These are phyloP conservation scores for Schizothorax lantsangensis DNA, from an alignment of 2,797 vertebrate genomes.

Conservation along the genomic window DNA sequence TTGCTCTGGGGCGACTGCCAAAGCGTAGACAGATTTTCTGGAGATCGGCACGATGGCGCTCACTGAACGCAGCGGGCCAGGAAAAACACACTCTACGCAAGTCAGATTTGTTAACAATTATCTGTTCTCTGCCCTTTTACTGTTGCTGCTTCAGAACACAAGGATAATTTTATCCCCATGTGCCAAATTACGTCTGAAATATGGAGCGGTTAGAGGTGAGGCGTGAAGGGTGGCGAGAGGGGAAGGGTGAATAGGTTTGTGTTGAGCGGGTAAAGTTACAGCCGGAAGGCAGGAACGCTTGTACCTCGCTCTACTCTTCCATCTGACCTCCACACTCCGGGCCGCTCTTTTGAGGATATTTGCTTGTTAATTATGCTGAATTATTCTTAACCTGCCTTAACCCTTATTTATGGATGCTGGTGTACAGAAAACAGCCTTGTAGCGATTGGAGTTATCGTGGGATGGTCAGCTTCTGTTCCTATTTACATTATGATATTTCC, in stretches of 20 bases:
- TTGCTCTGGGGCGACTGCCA: slow-evolving; percentile 65
- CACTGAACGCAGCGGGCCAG: slow-evolving; percentile 59
- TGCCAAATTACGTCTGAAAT: slow-evolving; percentile 48
- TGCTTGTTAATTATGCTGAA: slow-evolving; percentile 19
- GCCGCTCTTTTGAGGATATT: neutral
- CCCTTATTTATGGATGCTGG: neutral
- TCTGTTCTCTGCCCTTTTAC: slow-evolving; percentile 39
- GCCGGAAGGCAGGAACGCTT: neutral
- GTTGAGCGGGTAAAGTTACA: neutral
- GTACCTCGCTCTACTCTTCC: neutral
- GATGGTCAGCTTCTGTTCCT: neutral
- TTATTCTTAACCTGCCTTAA: slow-evolving; percentile 12
- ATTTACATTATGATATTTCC: neutral
- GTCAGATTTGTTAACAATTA: slow-evolving; percentile 63
- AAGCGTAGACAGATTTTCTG: slow-evolving; percentile 64
- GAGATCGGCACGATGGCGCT: slow-evolving; percentile 53
- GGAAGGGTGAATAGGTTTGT: slow-evolving; percentile 2
- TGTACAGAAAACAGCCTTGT: neutral
- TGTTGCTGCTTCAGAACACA: slow-evolving; percentile 1
- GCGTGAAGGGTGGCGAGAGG: slow-evolving; percentile 1
- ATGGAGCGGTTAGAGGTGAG: slow-evolving; percentile 34
- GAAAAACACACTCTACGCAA: slow-evolving; percentile 60
- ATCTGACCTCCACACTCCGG: slow-evolving; percentile 14
- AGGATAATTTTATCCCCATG: slow-evolving; percentile 27
- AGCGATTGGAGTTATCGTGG: neutral